Evolutionary conservation across 2,113 vertebrate genomes (phyloP).

Genomic region (Athene cunicularia): DNA sequence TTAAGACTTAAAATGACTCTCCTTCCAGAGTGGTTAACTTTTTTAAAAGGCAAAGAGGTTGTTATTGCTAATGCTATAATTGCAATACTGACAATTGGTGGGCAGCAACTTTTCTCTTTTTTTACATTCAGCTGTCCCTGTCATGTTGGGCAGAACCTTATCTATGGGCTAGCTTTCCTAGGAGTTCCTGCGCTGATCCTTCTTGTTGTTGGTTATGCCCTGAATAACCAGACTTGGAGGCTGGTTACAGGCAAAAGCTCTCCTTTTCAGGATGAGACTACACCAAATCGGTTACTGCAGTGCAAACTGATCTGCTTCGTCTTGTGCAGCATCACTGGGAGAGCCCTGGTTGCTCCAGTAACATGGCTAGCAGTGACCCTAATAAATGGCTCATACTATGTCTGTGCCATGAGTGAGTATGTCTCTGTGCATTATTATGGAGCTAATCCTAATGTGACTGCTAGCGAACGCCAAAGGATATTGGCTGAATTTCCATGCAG

Average conservation of each 20-base stretch:
- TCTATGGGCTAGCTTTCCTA: constrained; percentile 76
- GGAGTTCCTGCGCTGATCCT: constrained; percentile 76
- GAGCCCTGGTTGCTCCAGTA: constrained; percentile 76
- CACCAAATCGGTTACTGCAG: constrained; percentile 7
- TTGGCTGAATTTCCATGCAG: constrained; percentile 74
- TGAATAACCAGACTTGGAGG: constrained; percentile 77
- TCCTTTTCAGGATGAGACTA: not conserved
- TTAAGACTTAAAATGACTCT: constrained; percentile 31
- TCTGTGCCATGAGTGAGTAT: constrained; percentile 76
- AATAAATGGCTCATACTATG: constrained; percentile 75
- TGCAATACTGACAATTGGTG: constrained; percentile 66
- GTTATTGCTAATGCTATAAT: constrained; percentile 71
- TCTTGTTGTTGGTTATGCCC: constrained; percentile 71
- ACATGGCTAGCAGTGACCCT: constrained; percentile 77
- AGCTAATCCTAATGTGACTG: not conserved
- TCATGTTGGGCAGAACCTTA: constrained; percentile 74
- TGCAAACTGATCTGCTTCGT: constrained; percentile 72
- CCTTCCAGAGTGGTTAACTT: constrained; percentile 38
- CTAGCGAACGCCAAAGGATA: not conserved
- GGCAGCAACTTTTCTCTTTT: constrained; percentile 77
- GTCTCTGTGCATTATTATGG: constrained; percentile 36
- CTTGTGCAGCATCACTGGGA: constrained; percentile 69
- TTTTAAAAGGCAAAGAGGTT: constrained; percentile 72
- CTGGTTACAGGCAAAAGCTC: constrained; percentile 62
- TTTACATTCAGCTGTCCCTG: constrained; percentile 79